A percentile compares a stretch with the other conserved stretches of the same genome.
These are phyloP conservation scores for Enteromius radiatus DNA, from an alignment of 2,797 vertebrate genomes.

Conservation along the genomic window DNA sequence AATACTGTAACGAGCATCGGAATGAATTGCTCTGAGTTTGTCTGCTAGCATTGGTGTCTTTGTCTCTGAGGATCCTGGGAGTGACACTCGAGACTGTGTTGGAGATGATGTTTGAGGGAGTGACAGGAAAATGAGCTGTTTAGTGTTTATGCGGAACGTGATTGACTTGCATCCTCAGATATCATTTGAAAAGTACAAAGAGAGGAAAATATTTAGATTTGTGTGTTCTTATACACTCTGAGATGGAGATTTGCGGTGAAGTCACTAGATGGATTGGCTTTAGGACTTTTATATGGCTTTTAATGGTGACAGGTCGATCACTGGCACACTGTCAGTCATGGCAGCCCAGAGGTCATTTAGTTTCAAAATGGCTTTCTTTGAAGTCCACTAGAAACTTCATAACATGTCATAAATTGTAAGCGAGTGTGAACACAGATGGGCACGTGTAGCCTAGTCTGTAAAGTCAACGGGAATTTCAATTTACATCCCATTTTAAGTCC, in stretches of 20 bases:
- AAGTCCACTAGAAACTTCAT: constrained; percentile 5
- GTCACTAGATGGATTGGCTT: not conserved
- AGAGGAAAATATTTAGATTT: not conserved
- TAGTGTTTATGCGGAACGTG: constrained; percentile 36
- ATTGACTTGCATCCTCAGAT: constrained; percentile 9
- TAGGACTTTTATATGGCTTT: not conserved
- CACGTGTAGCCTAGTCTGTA: not conserved
- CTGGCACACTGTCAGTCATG: not conserved
- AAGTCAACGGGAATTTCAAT: constrained; percentile 2
- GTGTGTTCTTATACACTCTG: not conserved
- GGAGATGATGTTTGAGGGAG: constrained; percentile 36
- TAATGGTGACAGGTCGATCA: not conserved
- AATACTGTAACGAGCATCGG: not conserved
- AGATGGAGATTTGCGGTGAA: not conserved
- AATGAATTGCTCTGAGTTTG: constrained; percentile 8
- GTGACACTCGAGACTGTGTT: constrained; percentile 12
- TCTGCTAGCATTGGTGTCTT: not conserved
- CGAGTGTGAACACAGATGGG: constrained; percentile 5
- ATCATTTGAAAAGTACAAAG: not conserved
- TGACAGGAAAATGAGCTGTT: constrained; percentile 43
- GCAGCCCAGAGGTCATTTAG: constrained; percentile 3
- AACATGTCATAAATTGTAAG: not conserved
- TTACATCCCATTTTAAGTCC: not conserved
- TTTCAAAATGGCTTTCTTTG: constrained; percentile 18
- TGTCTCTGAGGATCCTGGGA: constrained; percentile 18